Base-by-base conservation (phyloP, 2,113 vertebrate genomes). In the Mixornis gularis region DNA sequence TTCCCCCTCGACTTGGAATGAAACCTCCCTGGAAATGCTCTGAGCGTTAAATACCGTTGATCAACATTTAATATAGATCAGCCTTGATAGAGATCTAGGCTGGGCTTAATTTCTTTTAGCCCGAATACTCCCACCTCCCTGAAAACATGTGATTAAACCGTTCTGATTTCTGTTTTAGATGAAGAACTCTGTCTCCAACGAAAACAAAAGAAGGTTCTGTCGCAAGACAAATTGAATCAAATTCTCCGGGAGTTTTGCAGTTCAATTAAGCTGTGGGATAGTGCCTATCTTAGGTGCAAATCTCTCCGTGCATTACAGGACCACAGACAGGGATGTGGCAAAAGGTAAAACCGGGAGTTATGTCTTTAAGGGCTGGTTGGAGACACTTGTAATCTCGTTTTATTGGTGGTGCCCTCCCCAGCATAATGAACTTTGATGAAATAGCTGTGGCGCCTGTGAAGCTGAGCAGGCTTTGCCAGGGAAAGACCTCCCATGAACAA, bases 351-450 rank as follows among this genome's bases (percentile, higher is more conserved):
- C 77, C 55, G 87, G 90, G 94, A 97, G 96, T 97, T 96, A 94
- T 96, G 95, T 96, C 96, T 98, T 96, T 96, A 96, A 97, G 96
- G 92, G 92, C 90, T 97, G 60, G 3, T 92, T 96, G 95, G 97
- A 98, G 96, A 97, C 96, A 96, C 81, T 97, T 94, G 95, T 97
- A 97, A 97, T 98, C 97, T 96, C 82, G 4, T 96, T 98, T 97
- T 97, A 97, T 96, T 96, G 94, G 96, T 94, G 95, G 94, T 88
- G 97, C 96, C 96, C 96, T 96, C 95, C 97, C 94, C 96, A 43
- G 78, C 96, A 88, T 97, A 98, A 97, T 97, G 97, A 97, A 97
- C 97, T 97, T 97, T 96, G 97, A 97, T 98, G 97, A 97, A 98
- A 97, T 97, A 92, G 85, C 91, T 91, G 95, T 97, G 97, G 96